These are phyloP conservation scores for Antrozous pallidus DNA, from an alignment of 2,797 vertebrate species.

Conservation along the genomic window DNA sequence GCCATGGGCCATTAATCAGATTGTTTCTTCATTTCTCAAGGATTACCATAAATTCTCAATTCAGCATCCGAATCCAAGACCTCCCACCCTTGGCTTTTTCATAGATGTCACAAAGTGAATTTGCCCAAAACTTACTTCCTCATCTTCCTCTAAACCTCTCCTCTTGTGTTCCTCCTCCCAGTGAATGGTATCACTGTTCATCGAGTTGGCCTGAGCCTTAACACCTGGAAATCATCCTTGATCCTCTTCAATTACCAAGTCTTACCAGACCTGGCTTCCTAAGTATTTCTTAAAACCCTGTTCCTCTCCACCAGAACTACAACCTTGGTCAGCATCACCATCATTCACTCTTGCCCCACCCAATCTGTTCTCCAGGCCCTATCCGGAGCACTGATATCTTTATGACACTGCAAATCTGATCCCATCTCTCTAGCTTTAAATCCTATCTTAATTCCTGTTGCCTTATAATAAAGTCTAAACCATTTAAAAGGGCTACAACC, in stretches of 20 bases:
- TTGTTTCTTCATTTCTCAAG: background rate
- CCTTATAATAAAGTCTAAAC: background rate
- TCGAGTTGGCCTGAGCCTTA: background rate
- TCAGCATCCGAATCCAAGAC: background rate
- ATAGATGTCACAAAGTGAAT: background rate
- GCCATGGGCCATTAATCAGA: background rate
- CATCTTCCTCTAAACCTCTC: background rate
- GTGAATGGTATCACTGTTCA: background rate
- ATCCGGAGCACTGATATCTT: background rate
- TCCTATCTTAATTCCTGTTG: background rate
- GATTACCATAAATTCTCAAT: background rate
- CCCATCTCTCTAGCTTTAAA: conserved; percentile 1
- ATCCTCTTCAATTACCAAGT: background rate
- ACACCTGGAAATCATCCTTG: background rate
- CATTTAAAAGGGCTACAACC: background rate
- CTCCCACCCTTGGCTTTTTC: background rate
- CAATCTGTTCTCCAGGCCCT: background rate
- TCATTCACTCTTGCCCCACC: background rate
- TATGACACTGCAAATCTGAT: background rate
- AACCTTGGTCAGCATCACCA: background rate
- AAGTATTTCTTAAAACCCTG: background rate
- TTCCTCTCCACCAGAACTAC: background rate
- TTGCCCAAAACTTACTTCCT: background rate
- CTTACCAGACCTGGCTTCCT: background rate
- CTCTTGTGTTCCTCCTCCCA: background rate